Evolutionary conservation across 2,113 vertebrate genomes (phyloP).

Genomic region (Myotis lucifugus): DNA sequence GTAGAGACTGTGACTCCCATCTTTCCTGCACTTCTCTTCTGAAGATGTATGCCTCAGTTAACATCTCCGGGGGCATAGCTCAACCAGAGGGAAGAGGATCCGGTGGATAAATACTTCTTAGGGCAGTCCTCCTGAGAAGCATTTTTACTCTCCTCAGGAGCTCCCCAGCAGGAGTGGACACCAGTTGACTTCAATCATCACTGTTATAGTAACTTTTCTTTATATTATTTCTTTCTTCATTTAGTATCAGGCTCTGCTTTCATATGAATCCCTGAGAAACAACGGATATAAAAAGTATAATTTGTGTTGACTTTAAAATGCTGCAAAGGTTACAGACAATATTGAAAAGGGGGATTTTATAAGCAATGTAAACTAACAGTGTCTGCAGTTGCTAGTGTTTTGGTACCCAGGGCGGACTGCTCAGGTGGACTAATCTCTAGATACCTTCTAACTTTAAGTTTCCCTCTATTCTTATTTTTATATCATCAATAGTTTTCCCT

Average conservation of each 20-base stretch:
- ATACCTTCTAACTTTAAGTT: background rate
- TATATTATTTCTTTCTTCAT: background rate
- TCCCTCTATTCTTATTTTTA: background rate
- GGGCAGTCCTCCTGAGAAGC: background rate
- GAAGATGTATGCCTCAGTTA: background rate
- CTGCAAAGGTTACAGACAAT: background rate
- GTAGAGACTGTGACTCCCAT: background rate
- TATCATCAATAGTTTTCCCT: background rate
- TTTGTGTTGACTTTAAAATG: background rate
- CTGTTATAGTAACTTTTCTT: background rate
- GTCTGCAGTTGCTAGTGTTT: background rate
- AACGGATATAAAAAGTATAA: background rate
- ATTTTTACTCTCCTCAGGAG: background rate
- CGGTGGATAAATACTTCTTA: background rate
- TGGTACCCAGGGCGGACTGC: background rate
- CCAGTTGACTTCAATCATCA: background rate
- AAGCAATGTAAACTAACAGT: background rate
- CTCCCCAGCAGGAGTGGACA: accelerated
- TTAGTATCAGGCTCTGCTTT: background rate
- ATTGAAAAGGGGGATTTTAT: background rate
- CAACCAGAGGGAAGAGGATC: background rate
- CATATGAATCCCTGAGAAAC: background rate
- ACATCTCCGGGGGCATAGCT: background rate
- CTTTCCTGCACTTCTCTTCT: background rate
- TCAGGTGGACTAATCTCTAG: background rate